Conservation (phyloP, 2,797 vertebrate genomes). For the Echeneis naucrates region DNA sequence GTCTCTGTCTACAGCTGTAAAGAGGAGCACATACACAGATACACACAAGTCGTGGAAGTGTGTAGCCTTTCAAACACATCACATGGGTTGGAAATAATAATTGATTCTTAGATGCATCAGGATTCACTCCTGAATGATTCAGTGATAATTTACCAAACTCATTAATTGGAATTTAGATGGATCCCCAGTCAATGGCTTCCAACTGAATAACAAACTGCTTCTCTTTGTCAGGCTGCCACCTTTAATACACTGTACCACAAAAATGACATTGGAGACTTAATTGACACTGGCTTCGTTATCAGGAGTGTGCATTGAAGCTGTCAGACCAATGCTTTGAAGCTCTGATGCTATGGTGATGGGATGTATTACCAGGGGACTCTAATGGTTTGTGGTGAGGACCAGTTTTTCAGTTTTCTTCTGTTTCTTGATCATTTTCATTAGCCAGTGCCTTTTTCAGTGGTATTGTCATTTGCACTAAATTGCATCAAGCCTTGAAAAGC, state of each 20-base stretch:
- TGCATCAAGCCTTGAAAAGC: slow-evolving; percentile 14
- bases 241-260: background rate
- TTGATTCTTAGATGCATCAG: slow-evolving; percentile 7
- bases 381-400: background rate
- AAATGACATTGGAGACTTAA: background rate
- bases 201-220: slow-evolving; percentile 4
- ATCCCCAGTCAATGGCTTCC: slow-evolving; percentile 8
- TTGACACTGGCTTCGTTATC: background rate
- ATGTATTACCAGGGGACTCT: background rate
- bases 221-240: background rate
- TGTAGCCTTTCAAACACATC: slow-evolving; percentile 12
- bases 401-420: slow-evolving; percentile 15
- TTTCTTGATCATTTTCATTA: slow-evolving; percentile 26
- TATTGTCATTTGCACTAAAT: slow-evolving; percentile 1
- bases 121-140: slow-evolving; percentile 34
- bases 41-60: background rate
- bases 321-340: background rate
- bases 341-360: background rate
- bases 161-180: slow-evolving; percentile 30
- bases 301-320: background rate
- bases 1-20: slow-evolving; percentile 23
- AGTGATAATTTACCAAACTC: slow-evolving; percentile 28
- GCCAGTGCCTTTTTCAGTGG: background rate
- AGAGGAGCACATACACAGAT: slow-evolving; percentile 23
- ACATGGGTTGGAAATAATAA: slow-evolving; percentile 7